These are phyloP conservation scores for Goniozus legneri DNA, from an alignment of 1,140 invertebrate species.

Conservation along the genomic window DNA sequence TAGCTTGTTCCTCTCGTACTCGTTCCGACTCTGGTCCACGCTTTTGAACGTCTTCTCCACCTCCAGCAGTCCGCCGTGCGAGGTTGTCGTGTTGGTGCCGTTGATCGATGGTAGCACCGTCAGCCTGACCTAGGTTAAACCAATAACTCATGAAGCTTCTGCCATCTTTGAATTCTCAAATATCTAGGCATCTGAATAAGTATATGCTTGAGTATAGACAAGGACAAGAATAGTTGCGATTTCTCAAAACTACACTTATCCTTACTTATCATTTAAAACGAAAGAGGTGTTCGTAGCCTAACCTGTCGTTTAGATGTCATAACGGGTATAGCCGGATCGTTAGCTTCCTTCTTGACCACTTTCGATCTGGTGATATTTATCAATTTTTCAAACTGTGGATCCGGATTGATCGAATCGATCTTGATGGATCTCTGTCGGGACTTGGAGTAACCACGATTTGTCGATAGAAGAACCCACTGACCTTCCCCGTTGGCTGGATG, in stretches of 20 bases:
- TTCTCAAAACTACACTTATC: too few species aligned
- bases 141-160: constrained; percentile 23
- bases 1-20: constrained; percentile 49
- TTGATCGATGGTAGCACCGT: constrained; percentile 68
- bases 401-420: constrained; percentile 46
- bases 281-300: constrained; percentile 26
- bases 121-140: constrained; percentile 60
- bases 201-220: too few species aligned
- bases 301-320: constrained; percentile 50
- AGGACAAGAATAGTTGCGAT: too few species aligned
- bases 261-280: too few species aligned
- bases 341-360: constrained; percentile 9
- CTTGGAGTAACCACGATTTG: constrained; percentile 68
- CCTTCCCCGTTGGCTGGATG: constrained; percentile 66
- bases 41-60: constrained; percentile 68
- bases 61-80: constrained; percentile 71
- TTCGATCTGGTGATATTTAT: constrained; percentile 3
- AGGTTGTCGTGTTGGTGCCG: constrained; percentile 66
- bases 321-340: constrained; percentile 29
- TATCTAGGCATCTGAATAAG: not conserved
- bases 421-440: constrained; percentile 50
- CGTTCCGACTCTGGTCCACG: constrained; percentile 61
- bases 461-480: constrained; percentile 72
- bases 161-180: not conserved
- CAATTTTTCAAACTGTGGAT: constrained; percentile 34